phyloP scores from a whole-genome alignment of 2,113 vertebrate genomes.

The Sialia sialis region DNA sequence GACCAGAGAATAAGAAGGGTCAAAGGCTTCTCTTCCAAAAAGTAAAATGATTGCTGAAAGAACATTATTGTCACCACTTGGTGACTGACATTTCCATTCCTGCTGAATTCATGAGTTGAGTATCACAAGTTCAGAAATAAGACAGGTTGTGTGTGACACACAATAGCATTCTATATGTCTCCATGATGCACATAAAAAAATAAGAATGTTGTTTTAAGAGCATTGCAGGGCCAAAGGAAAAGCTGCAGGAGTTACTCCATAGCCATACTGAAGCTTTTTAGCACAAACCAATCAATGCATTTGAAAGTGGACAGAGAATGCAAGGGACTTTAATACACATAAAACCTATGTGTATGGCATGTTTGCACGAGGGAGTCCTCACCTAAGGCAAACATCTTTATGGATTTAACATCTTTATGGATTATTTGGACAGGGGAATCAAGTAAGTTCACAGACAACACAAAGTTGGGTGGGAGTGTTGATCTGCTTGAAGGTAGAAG shows the following conservation, averaged over 20 bases:
- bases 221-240: neutral
- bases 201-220: neutral
- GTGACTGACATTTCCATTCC: neutral
- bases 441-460: neutral
- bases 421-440: neutral
- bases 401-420: neutral
- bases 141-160: neutral
- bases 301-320: neutral
- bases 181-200: neutral
- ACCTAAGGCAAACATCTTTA: neutral
- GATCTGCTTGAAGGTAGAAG: neutral
- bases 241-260: neutral
- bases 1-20: neutral
- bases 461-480: neutral
- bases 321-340: neutral
- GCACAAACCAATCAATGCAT: neutral
- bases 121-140: neutral
- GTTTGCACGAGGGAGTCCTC: neutral
- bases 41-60: neutral
- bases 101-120: rapidly evolving
- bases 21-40: neutral
- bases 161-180: neutral
- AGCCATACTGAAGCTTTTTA: neutral
- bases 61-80: neutral
- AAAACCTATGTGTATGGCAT: neutral